Evolutionary conservation across 2,113 vertebrate species (phyloP).

Genomic region (Cavia aperea): DNA sequence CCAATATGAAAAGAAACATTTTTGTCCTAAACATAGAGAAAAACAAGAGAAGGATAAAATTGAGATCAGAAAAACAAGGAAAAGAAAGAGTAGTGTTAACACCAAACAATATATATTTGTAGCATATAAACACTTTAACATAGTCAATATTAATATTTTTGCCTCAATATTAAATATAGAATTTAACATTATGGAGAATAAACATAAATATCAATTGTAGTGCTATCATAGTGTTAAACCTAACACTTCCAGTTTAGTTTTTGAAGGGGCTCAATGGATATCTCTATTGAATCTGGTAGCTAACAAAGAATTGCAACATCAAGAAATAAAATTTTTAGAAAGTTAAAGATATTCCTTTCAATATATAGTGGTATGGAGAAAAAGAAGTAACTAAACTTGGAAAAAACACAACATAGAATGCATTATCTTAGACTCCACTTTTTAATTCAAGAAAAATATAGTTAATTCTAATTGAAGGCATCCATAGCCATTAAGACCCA

Average conservation of each 20-base stretch:
- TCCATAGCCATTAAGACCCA: neutral
- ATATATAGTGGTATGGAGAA: neutral
- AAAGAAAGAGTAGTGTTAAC: neutral
- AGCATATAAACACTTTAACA: neutral
- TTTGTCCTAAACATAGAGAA: neutral
- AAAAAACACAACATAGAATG: neutral
- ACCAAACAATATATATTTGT: neutral
- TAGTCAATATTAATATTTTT: neutral
- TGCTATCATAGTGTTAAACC: neutral
- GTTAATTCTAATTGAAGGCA: neutral
- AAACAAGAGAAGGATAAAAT: constrained; percentile 2
- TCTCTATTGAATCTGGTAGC: neutral
- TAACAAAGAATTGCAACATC: neutral
- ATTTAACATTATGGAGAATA: neutral
- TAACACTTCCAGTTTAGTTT: neutral
- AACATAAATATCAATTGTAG: neutral
- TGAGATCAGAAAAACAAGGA: neutral
- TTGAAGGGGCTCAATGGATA: neutral
- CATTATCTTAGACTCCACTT: neutral
- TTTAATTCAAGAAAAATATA: neutral
- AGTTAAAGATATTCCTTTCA: neutral
- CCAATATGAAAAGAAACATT: neutral
- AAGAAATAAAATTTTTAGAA: neutral
- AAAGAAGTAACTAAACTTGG: neutral
- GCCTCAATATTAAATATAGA: neutral